phyloP scores from a whole-genome alignment of 2,113 vertebrate genomes.

The Chloropsis cyanopogon region DNA sequence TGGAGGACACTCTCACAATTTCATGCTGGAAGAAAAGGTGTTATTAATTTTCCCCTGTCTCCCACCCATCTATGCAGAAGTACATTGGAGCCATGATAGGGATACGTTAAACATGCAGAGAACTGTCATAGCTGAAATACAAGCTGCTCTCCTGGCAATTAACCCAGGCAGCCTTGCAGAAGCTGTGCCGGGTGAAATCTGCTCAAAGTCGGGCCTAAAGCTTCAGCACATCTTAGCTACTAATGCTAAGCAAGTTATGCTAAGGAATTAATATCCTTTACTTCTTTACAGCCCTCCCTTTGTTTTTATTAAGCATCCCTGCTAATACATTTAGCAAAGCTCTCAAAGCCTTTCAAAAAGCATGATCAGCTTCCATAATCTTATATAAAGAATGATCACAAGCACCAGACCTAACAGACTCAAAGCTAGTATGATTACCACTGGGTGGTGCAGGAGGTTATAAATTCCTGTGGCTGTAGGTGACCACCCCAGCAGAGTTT shows the following conservation, averaged over 20 bases:
- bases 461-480: neutral
- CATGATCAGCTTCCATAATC: neutral
- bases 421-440: neutral
- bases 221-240: neutral
- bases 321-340: constrained; percentile 5
- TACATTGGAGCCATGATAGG: neutral
- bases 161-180: neutral
- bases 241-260: neutral
- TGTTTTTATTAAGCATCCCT: neutral
- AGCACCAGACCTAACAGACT: neutral
- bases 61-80: neutral
- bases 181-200: neutral
- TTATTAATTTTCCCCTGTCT: constrained; percentile 13
- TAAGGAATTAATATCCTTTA: neutral
- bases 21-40: neutral
- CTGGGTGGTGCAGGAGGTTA: constrained; percentile 8
- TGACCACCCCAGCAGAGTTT: neutral
- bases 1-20: neutral
- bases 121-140: neutral
- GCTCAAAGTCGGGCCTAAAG: neutral
- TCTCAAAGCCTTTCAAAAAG: neutral
- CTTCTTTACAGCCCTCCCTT: neutral
- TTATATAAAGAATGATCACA: neutral
- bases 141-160: neutral
- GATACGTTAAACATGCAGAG: neutral